Conservation (phyloP, 2,888 invertebrate genomes). For the Drosophila prostipennis region DNA sequence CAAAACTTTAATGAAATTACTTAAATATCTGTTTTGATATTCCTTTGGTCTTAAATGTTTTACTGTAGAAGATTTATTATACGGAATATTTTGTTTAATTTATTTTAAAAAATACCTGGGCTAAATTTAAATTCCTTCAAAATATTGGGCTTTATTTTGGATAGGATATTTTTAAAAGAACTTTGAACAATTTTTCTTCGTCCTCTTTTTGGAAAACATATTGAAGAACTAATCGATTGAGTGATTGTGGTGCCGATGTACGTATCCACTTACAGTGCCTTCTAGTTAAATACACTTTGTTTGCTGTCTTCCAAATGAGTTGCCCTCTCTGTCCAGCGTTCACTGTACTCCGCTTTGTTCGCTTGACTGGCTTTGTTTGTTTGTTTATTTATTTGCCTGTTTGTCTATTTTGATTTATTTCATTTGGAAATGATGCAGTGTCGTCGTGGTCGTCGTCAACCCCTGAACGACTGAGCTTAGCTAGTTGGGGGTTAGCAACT, state of each 20-base stretch:
- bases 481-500: constrained; percentile 20
- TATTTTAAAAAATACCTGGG: too few relatives aligned
- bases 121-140: too few relatives aligned
- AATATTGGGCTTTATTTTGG: not conserved
- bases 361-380: constrained; percentile 32
- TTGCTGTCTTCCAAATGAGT: constrained; percentile 12
- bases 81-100: too few relatives aligned
- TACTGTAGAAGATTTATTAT: too few relatives aligned
- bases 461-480: constrained; percentile 19
- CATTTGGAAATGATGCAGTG: constrained; percentile 77
- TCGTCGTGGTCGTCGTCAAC: constrained; percentile 47
- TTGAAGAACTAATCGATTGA: not conserved
- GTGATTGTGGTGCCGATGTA: not conserved
- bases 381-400: constrained; percentile 63
- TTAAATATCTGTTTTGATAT: too few relatives aligned
- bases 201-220: not conserved
- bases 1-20: too few relatives aligned
- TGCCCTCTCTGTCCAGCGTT: not conserved
- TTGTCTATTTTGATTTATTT: constrained; percentile 80
- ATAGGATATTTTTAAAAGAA: too few relatives aligned
- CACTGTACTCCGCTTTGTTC: constrained; percentile 31
- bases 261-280: not conserved
- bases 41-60: too few relatives aligned
- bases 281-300: not conserved
- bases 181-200: too few relatives aligned